phyloP scores from a whole-genome alignment of 2,888 invertebrate species.

The Orchesella flavescens region DNA sequence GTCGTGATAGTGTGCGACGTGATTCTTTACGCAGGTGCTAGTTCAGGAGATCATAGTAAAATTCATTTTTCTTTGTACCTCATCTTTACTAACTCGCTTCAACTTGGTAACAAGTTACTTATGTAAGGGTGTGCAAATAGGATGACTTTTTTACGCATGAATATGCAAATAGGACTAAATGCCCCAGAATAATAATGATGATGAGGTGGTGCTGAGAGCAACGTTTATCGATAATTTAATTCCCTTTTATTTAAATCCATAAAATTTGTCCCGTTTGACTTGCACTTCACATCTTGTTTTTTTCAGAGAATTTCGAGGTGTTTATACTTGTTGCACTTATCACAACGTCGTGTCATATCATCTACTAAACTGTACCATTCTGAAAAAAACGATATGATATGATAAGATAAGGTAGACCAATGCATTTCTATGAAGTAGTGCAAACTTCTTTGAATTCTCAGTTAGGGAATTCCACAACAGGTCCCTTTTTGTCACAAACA shows the following conservation, averaged over 20 bases:
- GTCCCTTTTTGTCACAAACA: neutral
- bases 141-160: neutral
- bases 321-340: neutral
- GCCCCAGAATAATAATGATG: neutral
- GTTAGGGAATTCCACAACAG: neutral
- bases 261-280: too few species aligned
- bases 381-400: neutral
- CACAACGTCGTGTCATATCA: neutral
- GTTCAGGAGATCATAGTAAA: too few species aligned
- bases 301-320: too few species aligned
- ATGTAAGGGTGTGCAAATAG: slow-evolving; percentile 23
- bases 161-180: slow-evolving; percentile 27
- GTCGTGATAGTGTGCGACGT: too few species aligned
- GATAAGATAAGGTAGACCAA: neutral
- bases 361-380: too few species aligned
- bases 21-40: too few species aligned
- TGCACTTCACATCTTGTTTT: too few species aligned
- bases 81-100: too few species aligned
- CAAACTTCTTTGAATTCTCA: slow-evolving; percentile 6
- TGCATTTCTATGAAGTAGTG: slow-evolving; percentile 4
- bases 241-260: slow-evolving; percentile 1
- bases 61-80: too few species aligned
- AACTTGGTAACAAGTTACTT: slow-evolving; percentile 11
- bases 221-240: slow-evolving; percentile 8
- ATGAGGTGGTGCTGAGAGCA: slow-evolving; percentile 35